Base-by-base conservation (phyloP, 2,888 invertebrate species). In the Hesperia comma region DNA sequence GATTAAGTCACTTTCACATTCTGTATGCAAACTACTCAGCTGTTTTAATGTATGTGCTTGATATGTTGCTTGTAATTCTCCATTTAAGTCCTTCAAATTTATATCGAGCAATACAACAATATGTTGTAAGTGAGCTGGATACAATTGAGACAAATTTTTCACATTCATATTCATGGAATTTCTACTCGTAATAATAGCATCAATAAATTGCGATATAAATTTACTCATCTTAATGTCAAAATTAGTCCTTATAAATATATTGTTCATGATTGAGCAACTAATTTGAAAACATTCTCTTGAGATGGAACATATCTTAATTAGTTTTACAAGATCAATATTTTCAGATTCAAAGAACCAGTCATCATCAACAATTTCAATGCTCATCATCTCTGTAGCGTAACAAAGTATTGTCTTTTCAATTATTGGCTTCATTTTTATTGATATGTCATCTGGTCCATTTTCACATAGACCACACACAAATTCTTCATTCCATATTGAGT, bases 251-350 rank as follows among this genome's bases (percentile, higher is more conserved):
- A 86, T 78, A 55, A 89, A 86, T 57, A 92, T 12, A 72, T 77
- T 78, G 69, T 91, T 88, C 1, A 91, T 72, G 69, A 90, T 82
- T 37, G 75, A 72, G 67, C 72, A 76, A 68, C 86, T 85, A 54
- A 90, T 85, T 77, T 91, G 89, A 69, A 89, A 92, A 69, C 89
- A 88, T 56, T 77, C 73, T 0, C 82, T 49, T 7, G 90, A 90
- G 37, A 71, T 63, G n/a, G 83, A 73, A 73, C 86, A 83, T 61
- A 75, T 82, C 56, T 77, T 75, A 1, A 84, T 33, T 43, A 92
- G 64, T 15, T 79, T 75, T 10, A 68, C 69, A 1, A 87, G 67
- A 17, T 72, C 54, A 19, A 64, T 41, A 54, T 82, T 71, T n/a
- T 67, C 64, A 7, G 37, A 46, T n/a, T 67, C 64, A 7, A 33